Base-by-base conservation (phyloP, 2,797 vertebrate genomes). In the Sphenopsis melanotis region DNA sequence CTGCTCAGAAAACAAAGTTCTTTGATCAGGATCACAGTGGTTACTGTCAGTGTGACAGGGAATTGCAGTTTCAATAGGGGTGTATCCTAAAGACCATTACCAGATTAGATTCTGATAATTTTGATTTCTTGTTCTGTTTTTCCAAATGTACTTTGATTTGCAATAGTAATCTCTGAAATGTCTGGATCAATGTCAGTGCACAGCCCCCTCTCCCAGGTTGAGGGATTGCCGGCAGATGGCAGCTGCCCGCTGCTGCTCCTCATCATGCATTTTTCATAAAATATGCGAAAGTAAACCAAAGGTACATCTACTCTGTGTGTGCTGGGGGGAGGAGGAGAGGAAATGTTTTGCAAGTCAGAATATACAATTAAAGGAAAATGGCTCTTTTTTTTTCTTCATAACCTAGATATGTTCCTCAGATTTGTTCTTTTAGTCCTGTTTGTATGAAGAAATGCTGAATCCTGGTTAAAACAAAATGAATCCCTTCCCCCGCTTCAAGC, bases 151-250 rank as follows among this genome's bases (percentile, higher is more conserved):
- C 63, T 93, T 90, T 84, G 83, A 44, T 92, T 93, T 83, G 87
- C 68, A 82, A 1, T 34, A 55, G 87, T 37, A 87, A 77, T 61
- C 75, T 88, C 91, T 88, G 94, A 84, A 69, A 69, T 18, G 46
- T 30, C 60, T 86, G 91, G 75, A 72, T 77, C 81, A 30, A 46
- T 95, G 91, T 90, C 83, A 79, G 32, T 1, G 4, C 55, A 11
- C 61, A 76, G 50, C 77, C 59, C 4, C 80, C 74, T 88, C 84
- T 89, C 85, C 52, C 84, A 27, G 88, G 81, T 5, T 85, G 71
- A 88, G 74, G 72, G 29, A 56, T 77, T 90, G 69, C 93, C 96
- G 61, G 95, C 72, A 97, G 93, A 85, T 83, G 92, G 89, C 92
- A 87, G 61, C 86, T 87, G 90, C 85, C 94, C 44, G 80, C 81